phyloP scores from a whole-genome alignment of 2,888 invertebrate species.

The Phaonia tiefii region DNA sequence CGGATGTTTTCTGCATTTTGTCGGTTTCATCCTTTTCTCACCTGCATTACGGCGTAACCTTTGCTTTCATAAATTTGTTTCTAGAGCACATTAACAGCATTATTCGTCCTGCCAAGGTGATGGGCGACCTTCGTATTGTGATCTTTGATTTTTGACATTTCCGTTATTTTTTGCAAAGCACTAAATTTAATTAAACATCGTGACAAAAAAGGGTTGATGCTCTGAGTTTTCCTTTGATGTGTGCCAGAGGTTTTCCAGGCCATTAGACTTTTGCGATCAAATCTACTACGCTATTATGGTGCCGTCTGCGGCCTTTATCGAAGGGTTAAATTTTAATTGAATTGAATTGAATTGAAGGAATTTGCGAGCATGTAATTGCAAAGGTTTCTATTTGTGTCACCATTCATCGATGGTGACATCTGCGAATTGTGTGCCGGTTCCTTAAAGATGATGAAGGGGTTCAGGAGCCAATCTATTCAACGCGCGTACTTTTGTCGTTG shows the following conservation, averaged over 20 bases:
- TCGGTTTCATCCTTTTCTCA: constrained; percentile 36
- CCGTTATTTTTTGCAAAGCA: constrained; percentile 61
- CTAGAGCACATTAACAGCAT: constrained; percentile 61
- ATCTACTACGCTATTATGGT: constrained; percentile 39
- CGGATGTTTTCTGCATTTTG: neutral
- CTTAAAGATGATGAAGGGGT: constrained; percentile 49
- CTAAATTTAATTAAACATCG: constrained; percentile 72
- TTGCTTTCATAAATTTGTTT: constrained; percentile 62
- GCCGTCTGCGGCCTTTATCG: constrained; percentile 21
- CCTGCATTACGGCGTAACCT: constrained; percentile 53
- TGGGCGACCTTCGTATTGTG: constrained; percentile 49
- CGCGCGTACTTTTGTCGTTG: constrained; percentile 44
- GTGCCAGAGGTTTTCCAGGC: constrained; percentile 64
- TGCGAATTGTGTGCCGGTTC: constrained; percentile 53
- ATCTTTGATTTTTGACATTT: constrained; percentile 67
- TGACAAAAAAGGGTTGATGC: constrained; percentile 68
- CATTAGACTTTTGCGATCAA: constrained; percentile 66
- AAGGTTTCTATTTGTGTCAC: constrained; percentile 63
- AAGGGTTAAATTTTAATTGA: constrained; percentile 60
- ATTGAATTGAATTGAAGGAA: constrained; percentile 68
- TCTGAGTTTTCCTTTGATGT: constrained; percentile 58
- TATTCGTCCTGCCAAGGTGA: constrained; percentile 34
- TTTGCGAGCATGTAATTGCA: constrained; percentile 80
- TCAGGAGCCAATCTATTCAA: constrained; percentile 34
- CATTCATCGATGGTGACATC: constrained; percentile 62